Evolutionary conservation across 1,140 invertebrate species (phyloP), one percentile per base, ranked within the genome.

Genomic region (Brachionus sp.): DNA sequence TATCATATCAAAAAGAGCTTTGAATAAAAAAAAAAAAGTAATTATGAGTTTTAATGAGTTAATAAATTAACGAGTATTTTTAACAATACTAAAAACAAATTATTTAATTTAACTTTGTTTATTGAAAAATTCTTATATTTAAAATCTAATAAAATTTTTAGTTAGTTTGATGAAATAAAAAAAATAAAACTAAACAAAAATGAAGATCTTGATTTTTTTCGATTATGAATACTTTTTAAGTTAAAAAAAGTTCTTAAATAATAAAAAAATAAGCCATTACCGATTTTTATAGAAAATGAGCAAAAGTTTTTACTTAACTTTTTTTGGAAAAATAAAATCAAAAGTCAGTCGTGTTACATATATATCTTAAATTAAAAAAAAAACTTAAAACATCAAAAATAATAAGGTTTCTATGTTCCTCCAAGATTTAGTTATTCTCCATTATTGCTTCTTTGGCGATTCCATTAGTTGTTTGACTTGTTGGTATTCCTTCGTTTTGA

Each of bases 401-500:
- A 57, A 57, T 57, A 57, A 19, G 16, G 16, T 57, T 57, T 57
- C 19, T 9, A 19, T 19, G 19, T 23, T 57, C 5, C 7, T 57
- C 10, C 16, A 25, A 33, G 7, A 19, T 62, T 80, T 62, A 39
- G 12, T 80, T 66, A 33, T 80, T 50, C 33, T 80, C 77, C 29
- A 80, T 62, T 33, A 80, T 80, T 39, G 77, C 19, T 4, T 80
- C 50, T 42, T 57, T 62, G 13, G 77, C 25, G 16, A 80, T 42
- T 9, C 50, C 50, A 35, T 80, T 80, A 19, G 50, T 66, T 57
- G 77, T 66, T 80, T 66, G 62, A 29, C 77, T 80, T 23, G 77
- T 42, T 35, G 62, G 62, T 2, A 57, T 66, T 19, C 46, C 46
- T 10, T 62, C 62, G 29, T 13, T 35, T 25, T 19, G 50, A 16